These are phyloP conservation scores for Psophia crepitans DNA, from an alignment of 2,113 vertebrate species.

Conservation along the genomic window DNA sequence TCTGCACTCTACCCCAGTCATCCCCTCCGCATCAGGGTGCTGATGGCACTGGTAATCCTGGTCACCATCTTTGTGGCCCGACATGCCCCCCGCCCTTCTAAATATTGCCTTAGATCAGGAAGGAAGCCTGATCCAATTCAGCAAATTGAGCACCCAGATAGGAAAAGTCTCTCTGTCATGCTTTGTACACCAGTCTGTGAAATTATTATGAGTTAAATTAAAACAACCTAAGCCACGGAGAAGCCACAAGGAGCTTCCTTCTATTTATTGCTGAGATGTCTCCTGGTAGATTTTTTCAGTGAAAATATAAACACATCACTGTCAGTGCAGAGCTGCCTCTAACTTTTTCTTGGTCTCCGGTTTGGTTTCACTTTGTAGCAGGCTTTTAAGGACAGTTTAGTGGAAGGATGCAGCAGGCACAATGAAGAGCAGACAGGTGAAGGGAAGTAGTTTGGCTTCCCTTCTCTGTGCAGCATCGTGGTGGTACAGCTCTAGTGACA, in stretches of 20 bases:
- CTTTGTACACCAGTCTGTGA: neutral
- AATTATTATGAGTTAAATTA: neutral
- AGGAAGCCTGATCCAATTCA: neutral
- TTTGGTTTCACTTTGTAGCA: neutral
- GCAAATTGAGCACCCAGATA: neutral
- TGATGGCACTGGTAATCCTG: neutral
- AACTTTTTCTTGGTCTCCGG: neutral
- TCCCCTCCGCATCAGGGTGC: neutral
- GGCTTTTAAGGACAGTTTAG: neutral
- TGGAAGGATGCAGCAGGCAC: neutral
- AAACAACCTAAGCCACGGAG: neutral
- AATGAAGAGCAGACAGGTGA: neutral
- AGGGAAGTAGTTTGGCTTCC: neutral
- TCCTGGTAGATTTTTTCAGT: fast-evolving
- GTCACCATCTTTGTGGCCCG: neutral
- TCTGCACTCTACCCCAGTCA: neutral
- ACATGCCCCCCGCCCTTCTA: too few species aligned
- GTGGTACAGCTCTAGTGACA: neutral
- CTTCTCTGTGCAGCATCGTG: fast-evolving
- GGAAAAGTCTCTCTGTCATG: too few species aligned
- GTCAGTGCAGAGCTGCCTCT: neutral
- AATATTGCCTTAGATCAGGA: neutral
- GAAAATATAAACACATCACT: fast-evolving
- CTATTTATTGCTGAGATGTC: neutral
- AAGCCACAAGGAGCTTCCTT: neutral